A percentile compares a stretch with the other conserved stretches of the same genome.
These are phyloP conservation scores for Phacellophora camtschatica DNA, from an alignment of 30 jellyfish, hydroid and myxozoan species.

Conservation along the genomic window DNA sequence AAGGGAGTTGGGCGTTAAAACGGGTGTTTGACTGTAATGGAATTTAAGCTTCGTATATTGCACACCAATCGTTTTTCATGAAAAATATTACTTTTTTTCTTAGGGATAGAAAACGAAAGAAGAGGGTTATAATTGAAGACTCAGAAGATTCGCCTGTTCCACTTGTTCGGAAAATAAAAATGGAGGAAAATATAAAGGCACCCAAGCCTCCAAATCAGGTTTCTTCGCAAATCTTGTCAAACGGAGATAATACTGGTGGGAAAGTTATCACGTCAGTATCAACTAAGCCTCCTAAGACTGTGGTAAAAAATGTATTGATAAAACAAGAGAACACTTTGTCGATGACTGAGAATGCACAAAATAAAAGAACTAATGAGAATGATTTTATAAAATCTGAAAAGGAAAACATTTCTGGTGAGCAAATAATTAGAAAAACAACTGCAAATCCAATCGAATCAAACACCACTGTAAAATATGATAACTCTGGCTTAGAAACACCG, in stretches of 20 bases:
- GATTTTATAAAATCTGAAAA: background rate
- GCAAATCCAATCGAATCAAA: background rate
- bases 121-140: slow-evolving; percentile 4
- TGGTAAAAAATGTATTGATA: background rate
- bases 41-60: no score
- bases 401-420: background rate
- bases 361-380: background rate
- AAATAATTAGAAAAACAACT: background rate
- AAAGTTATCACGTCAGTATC: background rate
- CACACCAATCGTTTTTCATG: no score
- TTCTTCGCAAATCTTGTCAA: background rate
- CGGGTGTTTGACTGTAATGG: background rate
- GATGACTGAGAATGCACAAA: background rate
- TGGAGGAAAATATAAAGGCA: background rate
- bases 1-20: background rate
- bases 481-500: background rate
- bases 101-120: slow-evolving; percentile 36
- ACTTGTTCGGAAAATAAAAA: background rate
- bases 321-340: background rate
- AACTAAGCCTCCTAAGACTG: background rate
- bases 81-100: no score
- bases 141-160: slow-evolving; percentile 19
- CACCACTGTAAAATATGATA: background rate
- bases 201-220: background rate
- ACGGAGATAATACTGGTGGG: background rate